phyloP scores from a whole-genome alignment of 92 coral and sea anemone genomes.

The Epizoanthus scotinus region DNA sequence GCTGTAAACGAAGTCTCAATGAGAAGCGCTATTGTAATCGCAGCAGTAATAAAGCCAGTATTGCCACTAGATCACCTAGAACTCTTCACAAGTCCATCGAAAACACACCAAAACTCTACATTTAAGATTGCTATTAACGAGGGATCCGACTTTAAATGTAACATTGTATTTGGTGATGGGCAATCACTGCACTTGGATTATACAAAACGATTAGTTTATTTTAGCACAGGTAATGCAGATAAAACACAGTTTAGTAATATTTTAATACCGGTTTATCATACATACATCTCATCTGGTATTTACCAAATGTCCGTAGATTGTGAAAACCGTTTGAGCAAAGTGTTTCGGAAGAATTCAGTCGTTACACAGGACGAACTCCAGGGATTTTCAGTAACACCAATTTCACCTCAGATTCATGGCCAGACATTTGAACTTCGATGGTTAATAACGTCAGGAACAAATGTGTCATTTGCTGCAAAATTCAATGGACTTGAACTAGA shows the following conservation, averaged over 20 bases:
- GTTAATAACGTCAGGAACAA: slow-evolving; percentile 52
- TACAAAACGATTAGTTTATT: slow-evolving; percentile 10
- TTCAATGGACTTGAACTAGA: background rate
- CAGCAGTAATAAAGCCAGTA: slow-evolving; percentile 53
- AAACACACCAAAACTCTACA: slow-evolving; percentile 35
- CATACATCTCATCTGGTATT: background rate
- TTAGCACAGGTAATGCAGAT: background rate
- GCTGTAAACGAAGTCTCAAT: slow-evolving; percentile 57
- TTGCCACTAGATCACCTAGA: slow-evolving; percentile 40
- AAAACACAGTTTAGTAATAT: slow-evolving; percentile 22
- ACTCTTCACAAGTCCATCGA: slow-evolving; percentile 34
- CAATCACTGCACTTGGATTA: slow-evolving; percentile 2
- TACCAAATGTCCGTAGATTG: background rate
- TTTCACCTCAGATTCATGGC: slow-evolving; percentile 60
- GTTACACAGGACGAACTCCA: slow-evolving; percentile 50
- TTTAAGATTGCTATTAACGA: slow-evolving; percentile 33
- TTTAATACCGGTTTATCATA: slow-evolving; percentile 27
- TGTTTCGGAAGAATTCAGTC: background rate
- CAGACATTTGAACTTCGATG: slow-evolving; percentile 43
- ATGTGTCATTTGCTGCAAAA: slow-evolving; percentile 46
- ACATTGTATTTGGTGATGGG: slow-evolving; percentile 57
- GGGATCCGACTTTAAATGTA: slow-evolving; percentile 66
- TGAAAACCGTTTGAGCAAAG: slow-evolving; percentile 31
- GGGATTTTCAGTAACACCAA: slow-evolving; percentile 36
- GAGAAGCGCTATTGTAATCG: background rate